Conservation (phyloP, 2,797 vertebrate species). For the Microctenopoma stevenorrisi region DNA sequence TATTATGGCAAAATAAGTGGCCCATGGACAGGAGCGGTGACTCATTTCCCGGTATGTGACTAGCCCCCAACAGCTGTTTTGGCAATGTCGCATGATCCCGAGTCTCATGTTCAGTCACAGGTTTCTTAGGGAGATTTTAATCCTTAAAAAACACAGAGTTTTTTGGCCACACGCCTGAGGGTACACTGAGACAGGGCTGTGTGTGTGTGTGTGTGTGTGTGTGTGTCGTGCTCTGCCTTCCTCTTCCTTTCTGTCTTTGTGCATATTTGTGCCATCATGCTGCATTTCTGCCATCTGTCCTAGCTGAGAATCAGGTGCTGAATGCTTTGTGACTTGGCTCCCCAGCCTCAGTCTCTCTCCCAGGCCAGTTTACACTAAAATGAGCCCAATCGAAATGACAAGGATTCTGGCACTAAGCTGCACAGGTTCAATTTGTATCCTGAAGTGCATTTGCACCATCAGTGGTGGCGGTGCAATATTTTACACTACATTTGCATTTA, state of each 20-base stretch:
- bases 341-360: constrained; percentile 52
- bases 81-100: constrained; percentile 36
- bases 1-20: constrained; percentile 26
- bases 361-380: constrained; percentile 66
- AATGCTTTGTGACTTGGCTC: constrained; percentile 75
- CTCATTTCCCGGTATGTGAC: constrained; percentile 50
- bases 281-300: constrained; percentile 79
- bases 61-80: constrained; percentile 66
- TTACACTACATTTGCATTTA: constrained; percentile 12
- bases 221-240: constrained; percentile 30
- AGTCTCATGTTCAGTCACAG: constrained; percentile 59
- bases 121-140: constrained; percentile 66
- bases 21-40: constrained; percentile 53
- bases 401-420: constrained; percentile 42
- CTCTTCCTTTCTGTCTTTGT: constrained; percentile 45
- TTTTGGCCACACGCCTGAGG: constrained; percentile 58
- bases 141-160: constrained; percentile 68
- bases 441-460: constrained; percentile 33
- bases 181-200: constrained; percentile 48
- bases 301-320: constrained; percentile 74
- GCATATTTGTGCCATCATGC: constrained; percentile 68
- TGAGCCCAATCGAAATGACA: constrained; percentile 58
- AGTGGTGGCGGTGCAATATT: not conserved
- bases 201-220: constrained; percentile 33
- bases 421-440: constrained; percentile 48